Evolutionary conservation across 2,888 invertebrate genomes (phyloP).

Genomic region (Drosophila setosimentum): DNA sequence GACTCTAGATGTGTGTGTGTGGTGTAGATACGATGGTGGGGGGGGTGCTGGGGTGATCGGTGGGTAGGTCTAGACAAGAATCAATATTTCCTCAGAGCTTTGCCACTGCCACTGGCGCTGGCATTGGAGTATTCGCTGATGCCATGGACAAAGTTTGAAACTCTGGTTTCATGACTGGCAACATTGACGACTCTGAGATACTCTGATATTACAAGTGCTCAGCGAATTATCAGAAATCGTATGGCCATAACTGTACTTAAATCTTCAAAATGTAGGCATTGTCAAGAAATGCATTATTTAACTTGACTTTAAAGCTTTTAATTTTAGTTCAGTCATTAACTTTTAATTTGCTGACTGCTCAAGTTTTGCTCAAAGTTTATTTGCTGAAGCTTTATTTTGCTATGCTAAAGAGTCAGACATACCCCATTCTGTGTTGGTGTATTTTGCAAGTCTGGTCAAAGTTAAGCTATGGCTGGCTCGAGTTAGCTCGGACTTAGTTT

Average conservation of each 20-base stretch:
- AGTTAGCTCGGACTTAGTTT: conserved; percentile 10
- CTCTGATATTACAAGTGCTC: not conserved
- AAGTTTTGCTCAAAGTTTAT: not conserved
- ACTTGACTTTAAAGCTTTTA: not conserved
- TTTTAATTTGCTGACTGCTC: not conserved
- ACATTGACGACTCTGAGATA: conserved; percentile 30
- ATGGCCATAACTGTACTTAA: not conserved
- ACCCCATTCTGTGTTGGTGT: not conserved
- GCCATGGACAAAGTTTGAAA: conserved; percentile 67
- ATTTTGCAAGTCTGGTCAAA: not conserved
- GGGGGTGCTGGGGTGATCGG: not conserved
- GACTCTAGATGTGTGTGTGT: conserved; percentile 11
- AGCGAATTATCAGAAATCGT: not conserved
- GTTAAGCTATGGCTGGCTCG: conserved; percentile 1
- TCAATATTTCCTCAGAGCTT: conserved; percentile 73
- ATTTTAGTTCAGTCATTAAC: not conserved
- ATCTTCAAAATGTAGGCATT: not conserved
- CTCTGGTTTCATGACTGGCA: conserved; percentile 57
- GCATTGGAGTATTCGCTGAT: conserved; percentile 6
- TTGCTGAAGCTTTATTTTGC: not conserved
- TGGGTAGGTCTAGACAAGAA: conserved; percentile 49
- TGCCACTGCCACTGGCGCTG: conserved; percentile 10
- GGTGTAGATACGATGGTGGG: not conserved
- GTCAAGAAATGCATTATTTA: not conserved
- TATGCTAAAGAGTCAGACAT: not conserved